A percentile compares a stretch with the other conserved stretches of the same genome.
Evolutionary conservation across 2,113 vertebrate species (phyloP).

Genomic region (Rallus limicola): DNA sequence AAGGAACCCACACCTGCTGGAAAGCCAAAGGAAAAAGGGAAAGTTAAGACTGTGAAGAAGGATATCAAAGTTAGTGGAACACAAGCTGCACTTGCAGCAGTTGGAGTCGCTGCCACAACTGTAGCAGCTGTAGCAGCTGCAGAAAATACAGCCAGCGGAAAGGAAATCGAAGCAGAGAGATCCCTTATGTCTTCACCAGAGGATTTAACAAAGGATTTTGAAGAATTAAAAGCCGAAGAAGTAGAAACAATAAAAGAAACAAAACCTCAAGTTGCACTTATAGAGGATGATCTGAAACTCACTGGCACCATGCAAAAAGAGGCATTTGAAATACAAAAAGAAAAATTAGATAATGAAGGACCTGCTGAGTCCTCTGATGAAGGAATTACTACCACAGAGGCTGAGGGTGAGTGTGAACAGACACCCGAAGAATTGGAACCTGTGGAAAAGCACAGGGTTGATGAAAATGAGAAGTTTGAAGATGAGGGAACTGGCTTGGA

Average conservation of each 20-base stretch:
- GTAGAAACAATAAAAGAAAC: conserved; percentile 75
- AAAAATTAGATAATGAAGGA: conserved; percentile 80
- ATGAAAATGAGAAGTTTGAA: conserved; percentile 89
- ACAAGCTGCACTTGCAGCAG: conserved; percentile 56
- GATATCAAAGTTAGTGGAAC: conserved; percentile 76
- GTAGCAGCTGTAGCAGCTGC: conserved; percentile 33
- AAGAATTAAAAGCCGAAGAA: conserved; percentile 89
- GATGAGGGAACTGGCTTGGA: conserved; percentile 92
- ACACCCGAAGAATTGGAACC: conserved; percentile 87
- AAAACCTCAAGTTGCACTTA: conserved; percentile 70
- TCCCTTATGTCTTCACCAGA: conserved; percentile 95
- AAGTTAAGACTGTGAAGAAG: conserved; percentile 85
- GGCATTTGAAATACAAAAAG: conserved; percentile 79
- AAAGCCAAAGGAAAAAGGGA: conserved; percentile 89
- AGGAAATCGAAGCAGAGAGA: conserved; percentile 83
- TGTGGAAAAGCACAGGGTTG: conserved; percentile 80
- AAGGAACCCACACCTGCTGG: conserved; percentile 77
- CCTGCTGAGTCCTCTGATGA: conserved; percentile 88
- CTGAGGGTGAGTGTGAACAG: conserved; percentile 87
- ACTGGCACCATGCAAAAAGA: conserved; percentile 73
- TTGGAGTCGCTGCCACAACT: neutral
- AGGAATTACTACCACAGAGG: conserved; percentile 92
- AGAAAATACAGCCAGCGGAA: conserved; percentile 41
- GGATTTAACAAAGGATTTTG: conserved; percentile 96
- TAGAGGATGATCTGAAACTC: conserved; percentile 71